phyloP scores from a whole-genome alignment of 2,888 invertebrate species.

The Auanema sp. region DNA sequence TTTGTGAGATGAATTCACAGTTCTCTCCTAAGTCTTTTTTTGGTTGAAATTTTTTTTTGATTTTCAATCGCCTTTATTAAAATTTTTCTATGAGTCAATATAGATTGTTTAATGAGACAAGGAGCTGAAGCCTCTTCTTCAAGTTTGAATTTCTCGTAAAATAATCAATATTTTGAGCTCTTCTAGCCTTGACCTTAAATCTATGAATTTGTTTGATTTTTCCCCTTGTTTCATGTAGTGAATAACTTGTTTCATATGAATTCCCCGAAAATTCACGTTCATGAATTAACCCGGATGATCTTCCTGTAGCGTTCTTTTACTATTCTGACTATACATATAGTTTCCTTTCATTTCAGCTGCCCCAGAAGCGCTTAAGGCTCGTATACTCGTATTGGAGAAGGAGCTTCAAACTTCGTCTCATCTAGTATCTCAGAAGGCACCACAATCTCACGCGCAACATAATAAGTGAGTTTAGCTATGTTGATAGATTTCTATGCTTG shows the following conservation, averaged over 20 bases:
- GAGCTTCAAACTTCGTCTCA: constrained; percentile 31
- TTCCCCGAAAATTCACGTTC: not conserved
- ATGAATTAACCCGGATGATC: not conserved
- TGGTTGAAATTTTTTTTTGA: not conserved
- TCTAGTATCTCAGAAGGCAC: constrained; percentile 12
- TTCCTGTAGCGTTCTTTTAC: not conserved
- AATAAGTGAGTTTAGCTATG: too few species aligned
- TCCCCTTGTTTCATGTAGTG: not conserved
- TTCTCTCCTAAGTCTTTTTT: too few species aligned
- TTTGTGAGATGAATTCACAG: too few species aligned
- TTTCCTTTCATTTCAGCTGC: constrained; percentile 38
- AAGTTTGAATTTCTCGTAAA: not conserved
- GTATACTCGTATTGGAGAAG: constrained; percentile 86
- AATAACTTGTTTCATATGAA: not conserved
- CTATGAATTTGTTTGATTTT: not conserved
- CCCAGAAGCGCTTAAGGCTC: constrained; percentile 67
- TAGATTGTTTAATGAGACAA: too few species aligned
- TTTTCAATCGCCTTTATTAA: constrained; percentile 1
- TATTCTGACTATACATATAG: not conserved
- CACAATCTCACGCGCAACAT: too few species aligned
- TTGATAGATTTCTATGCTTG: too few species aligned
- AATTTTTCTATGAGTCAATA: constrained; percentile 4
- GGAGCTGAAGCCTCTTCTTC: not conserved
- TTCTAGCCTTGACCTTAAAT: not conserved
- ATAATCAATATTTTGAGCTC: not conserved